Evolutionary conservation across 1,140 invertebrate species (phyloP), one percentile per base, ranked within the genome.

Genomic region (Vanessa tameamea): DNA sequence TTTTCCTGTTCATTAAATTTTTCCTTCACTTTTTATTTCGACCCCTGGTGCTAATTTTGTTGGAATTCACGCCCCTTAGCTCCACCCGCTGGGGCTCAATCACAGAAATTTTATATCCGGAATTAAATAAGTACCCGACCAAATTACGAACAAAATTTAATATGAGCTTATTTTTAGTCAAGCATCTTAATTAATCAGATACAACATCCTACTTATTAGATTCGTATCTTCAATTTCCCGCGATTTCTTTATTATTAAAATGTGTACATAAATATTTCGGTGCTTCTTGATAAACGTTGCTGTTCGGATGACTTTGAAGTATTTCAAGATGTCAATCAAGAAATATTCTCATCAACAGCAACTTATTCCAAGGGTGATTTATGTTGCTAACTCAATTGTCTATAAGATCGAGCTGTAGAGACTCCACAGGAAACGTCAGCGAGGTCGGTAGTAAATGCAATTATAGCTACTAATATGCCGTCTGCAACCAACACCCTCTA

Each of bases 1-100:
- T 93, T 93, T 93, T 93, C 93, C 93, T 93, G 92, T 93, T 93
- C 93, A 93, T 93, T 93, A 93, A 93, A 93, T 93, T 93, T 93
- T 93, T 93, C 90, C 86, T 93, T 91, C 88, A 90, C 90, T 91
- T 91, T 92, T 92, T 92, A 92, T 92, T 92, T 92, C 90, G 90
- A 92, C 90, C 93, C 92, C 92, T 92, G 89, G 92, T 93, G 92
- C 93, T 93, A 93, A 93, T 93, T 93, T 93, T 92, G 90, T 91
- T 89, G 93, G 92, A 93, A 93, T 93, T 93, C 93, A 92, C 93
- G 92, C 93, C 92, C 92, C 92, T 92, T 86, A 84, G 81, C 88
- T 84, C 87, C 88, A 83, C 90, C 88, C 87, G 88, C 83, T 84
- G 85, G 88, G 87, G 86, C 92, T 93, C 93, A 93, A 93, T 93